Percentiles rank a stretch among this genome's conserved stretches.
Conservation (phyloP, 2,888 invertebrate species). For the Rhabditoides inermis region DNA sequence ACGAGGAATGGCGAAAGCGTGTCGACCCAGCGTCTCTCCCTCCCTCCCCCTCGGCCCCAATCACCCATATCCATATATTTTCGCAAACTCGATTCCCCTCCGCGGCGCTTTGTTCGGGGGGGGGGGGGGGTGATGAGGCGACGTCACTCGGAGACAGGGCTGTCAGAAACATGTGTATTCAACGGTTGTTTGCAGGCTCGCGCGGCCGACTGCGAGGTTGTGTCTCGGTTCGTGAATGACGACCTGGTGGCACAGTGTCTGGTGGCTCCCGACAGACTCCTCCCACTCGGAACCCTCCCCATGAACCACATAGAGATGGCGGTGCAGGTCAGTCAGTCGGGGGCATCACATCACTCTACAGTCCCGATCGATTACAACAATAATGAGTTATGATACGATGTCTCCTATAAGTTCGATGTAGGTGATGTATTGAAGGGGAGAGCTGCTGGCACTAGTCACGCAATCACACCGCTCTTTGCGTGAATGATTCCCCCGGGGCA, state of each 20-base stretch:
- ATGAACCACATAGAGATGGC: slow-evolving; percentile 59
- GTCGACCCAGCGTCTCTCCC: too few relatives aligned
- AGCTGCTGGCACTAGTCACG: background rate
- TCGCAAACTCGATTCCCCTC: too few relatives aligned
- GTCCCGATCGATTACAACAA: background rate
- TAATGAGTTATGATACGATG: background rate
- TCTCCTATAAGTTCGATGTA: background rate
- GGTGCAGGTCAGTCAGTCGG: slow-evolving; percentile 50
- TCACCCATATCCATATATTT: too few relatives aligned
- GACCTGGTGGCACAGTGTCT: slow-evolving; percentile 57
- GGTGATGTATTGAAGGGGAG: background rate
- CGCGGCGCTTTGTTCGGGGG: too few relatives aligned
- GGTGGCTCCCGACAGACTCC: slow-evolving; percentile 55
- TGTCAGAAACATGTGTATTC: too few relatives aligned
- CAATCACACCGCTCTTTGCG: background rate
- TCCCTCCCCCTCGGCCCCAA: too few relatives aligned
- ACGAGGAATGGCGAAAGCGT: too few relatives aligned
- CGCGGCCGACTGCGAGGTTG: slow-evolving; percentile 57
- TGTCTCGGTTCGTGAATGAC: slow-evolving; percentile 58
- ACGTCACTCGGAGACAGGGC: too few relatives aligned
- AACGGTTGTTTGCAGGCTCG: slow-evolving; percentile 59
- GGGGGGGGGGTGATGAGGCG: too few relatives aligned
- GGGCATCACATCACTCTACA: too few relatives aligned
- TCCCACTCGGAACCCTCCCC: slow-evolving; percentile 59
- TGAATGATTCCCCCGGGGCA: too few relatives aligned